Evolutionary conservation across 2,888 invertebrate genomes (phyloP).

Genomic region (Eupithecia centaureata): DNA sequence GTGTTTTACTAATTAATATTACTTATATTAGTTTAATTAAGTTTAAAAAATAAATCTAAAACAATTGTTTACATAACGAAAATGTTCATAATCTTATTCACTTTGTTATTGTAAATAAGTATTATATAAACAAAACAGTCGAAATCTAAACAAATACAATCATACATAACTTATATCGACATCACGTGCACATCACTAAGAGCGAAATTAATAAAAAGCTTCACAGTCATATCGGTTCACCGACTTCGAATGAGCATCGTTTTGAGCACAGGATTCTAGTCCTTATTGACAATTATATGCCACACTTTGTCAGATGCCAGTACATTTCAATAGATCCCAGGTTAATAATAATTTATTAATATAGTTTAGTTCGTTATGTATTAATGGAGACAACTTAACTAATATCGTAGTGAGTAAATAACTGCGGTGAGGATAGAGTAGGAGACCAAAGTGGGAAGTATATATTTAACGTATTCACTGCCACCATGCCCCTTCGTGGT

Average conservation of each 20-base stretch:
- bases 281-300: constrained; percentile 73
- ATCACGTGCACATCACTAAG: constrained; percentile 46
- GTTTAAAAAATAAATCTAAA: too few relatives aligned
- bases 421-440: constrained; percentile 54
- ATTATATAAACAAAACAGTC: too few relatives aligned
- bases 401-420: constrained; percentile 74
- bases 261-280: constrained; percentile 54
- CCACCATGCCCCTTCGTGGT: too few relatives aligned
- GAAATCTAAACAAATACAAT: too few relatives aligned
- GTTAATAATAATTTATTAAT: constrained; percentile 80
- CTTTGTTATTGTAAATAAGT: too few relatives aligned
- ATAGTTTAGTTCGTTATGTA: constrained; percentile 77
- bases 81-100: too few relatives aligned
- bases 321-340: constrained; percentile 47
- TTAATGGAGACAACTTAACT: constrained; percentile 71
- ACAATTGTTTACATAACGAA: too few relatives aligned
- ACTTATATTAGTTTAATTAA: too few relatives aligned
- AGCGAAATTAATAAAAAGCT: constrained; percentile 74
- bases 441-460: constrained; percentile 37
- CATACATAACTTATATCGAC: background rate
- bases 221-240: constrained; percentile 53
- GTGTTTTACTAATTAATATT: too few relatives aligned
- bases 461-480: too few relatives aligned
- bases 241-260: constrained; percentile 61
- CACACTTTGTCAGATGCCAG: constrained; percentile 63